These are phyloP conservation scores for Rhamphomyia laevipes DNA, from an alignment of 2,888 invertebrate genomes.

Conservation along the genomic window DNA sequence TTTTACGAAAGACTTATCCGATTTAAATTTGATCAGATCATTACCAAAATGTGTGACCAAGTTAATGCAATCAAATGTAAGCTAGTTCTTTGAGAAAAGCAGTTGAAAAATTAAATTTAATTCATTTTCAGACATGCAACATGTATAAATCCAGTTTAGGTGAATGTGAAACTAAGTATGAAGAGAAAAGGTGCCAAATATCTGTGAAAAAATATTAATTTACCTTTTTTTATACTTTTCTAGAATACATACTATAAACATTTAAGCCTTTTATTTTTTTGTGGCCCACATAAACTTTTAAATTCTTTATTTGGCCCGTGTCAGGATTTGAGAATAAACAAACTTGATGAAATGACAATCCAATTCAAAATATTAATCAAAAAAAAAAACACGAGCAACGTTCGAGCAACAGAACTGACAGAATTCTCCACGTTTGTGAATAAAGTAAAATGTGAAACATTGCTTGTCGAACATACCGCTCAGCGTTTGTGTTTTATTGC, in stretches of 20 bases:
- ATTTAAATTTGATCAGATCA: slow-evolving; percentile 14
- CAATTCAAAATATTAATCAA: too few species aligned
- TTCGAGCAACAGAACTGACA: too few species aligned
- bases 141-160: slow-evolving; percentile 10
- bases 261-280: slow-evolving; percentile 4
- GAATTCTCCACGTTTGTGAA: too few species aligned
- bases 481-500: too few species aligned
- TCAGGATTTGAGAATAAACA: slow-evolving; percentile 4
- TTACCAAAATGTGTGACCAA: slow-evolving; percentile 15
- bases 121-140: slow-evolving; percentile 12
- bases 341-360: too few species aligned
- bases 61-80: slow-evolving; percentile 16
- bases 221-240: too few species aligned
- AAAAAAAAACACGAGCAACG: too few species aligned
- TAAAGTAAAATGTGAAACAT: too few species aligned
- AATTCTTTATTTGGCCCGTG: slow-evolving; percentile 4
- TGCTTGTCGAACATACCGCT: too few species aligned
- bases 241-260: too few species aligned
- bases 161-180: slow-evolving; percentile 17
- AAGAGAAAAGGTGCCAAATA: neutral
- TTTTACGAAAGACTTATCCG: slow-evolving; percentile 10
- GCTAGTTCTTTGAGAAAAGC: slow-evolving; percentile 16
- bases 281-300: slow-evolving; percentile 3
- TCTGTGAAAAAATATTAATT: neutral
- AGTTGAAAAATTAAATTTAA: slow-evolving; percentile 11